Percentiles rank a stretch among this genome's conserved stretches.
These are phyloP conservation scores for Sinosuthora webbiana DNA, from an alignment of 2,113 vertebrate species.

Conservation along the genomic window DNA sequence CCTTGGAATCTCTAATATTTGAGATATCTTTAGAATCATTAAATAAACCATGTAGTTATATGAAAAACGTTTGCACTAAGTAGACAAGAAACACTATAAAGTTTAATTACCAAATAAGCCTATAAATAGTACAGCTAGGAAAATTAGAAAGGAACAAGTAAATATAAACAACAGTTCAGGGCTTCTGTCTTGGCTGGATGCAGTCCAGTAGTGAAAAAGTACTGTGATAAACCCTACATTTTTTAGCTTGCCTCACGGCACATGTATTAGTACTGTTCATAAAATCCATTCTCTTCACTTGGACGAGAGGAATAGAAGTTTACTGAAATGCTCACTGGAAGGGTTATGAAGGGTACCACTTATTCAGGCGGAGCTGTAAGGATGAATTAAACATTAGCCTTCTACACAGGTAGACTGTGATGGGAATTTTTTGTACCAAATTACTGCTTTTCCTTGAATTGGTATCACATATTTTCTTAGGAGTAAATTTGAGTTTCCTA, in stretches of 20 bases:
- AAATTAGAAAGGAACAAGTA: background rate
- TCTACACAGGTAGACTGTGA: background rate
- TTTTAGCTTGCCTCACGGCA: background rate
- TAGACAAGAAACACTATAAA: background rate
- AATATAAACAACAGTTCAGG: background rate
- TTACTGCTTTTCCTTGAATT: background rate
- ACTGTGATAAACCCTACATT: background rate
- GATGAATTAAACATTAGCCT: background rate
- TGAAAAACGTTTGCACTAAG: background rate
- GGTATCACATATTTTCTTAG: background rate
- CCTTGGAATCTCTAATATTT: background rate
- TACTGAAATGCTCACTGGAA: background rate
- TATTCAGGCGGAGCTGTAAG: background rate
- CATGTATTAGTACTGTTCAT: accelerated
- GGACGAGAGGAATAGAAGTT: background rate
- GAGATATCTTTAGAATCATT: background rate
- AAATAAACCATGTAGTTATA: background rate
- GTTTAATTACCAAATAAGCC: background rate
- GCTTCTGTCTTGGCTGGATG: background rate
- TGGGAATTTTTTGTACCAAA: background rate
- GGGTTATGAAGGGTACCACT: background rate
- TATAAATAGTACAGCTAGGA: background rate
- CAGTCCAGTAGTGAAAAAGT: background rate
- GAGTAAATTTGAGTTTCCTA: background rate
- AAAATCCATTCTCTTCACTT: background rate